Evolutionary conservation across 2,113 vertebrate species (phyloP).

Genomic region (Cathartes aura): DNA sequence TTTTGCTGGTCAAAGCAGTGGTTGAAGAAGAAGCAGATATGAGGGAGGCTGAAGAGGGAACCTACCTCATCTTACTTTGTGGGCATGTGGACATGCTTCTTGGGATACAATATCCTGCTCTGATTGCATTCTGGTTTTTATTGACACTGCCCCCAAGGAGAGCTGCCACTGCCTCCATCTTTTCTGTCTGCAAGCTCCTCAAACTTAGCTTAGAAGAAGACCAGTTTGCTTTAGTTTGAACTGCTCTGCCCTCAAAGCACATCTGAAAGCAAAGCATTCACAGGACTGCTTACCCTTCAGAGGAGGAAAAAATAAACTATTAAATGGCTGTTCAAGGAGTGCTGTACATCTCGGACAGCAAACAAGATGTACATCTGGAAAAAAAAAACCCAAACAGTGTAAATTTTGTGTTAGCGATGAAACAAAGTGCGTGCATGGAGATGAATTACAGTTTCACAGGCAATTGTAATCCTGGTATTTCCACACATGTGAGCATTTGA

Average conservation of each 20-base stretch:
- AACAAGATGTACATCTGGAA: not conserved
- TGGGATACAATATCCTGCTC: not conserved
- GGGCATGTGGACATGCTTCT: not conserved
- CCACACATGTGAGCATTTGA: not conserved
- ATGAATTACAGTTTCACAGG: not conserved
- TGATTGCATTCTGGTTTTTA: not conserved
- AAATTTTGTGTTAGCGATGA: not conserved
- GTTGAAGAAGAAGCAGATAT: not conserved
- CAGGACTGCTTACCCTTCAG: not conserved
- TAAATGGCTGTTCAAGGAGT: not conserved
- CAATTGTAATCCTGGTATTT: not conserved
- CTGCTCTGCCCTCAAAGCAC: not conserved
- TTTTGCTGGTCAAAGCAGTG: not conserved
- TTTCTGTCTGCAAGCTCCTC: not conserved
- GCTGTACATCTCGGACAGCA: not conserved
- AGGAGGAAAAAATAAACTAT: not conserved
- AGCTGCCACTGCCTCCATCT: not conserved
- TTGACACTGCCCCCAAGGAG: not conserved
- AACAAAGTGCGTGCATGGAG: not conserved
- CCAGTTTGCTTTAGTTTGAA: not conserved
- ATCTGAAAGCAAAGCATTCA: not conserved
- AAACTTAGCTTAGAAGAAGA: not conserved
- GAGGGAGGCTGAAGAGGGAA: not conserved
- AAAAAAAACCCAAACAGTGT: not conserved
- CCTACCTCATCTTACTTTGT: not conserved